Percentiles rank a stretch among this genome's conserved stretches.
phyloP scores from a whole-genome alignment of 2,888 invertebrate genomes.

The Eugnorisma glareosa region DNA sequence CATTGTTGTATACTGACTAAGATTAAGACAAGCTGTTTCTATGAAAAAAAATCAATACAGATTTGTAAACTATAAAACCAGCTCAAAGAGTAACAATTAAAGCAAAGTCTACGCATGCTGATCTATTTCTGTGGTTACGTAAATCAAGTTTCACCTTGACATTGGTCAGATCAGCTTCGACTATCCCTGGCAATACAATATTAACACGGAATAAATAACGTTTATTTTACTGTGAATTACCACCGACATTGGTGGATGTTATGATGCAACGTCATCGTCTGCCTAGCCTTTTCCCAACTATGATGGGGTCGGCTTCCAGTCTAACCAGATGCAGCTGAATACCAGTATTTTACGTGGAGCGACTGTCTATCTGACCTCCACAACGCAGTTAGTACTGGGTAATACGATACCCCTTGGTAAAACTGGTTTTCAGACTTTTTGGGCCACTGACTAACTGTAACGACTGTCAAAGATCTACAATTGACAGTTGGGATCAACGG shows the following conservation, averaged over 20 bases:
- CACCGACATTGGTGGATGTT: not conserved
- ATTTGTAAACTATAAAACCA: conserved; percentile 30
- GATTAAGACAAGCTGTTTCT: conserved; percentile 6
- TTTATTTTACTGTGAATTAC: not conserved
- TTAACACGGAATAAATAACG: not conserved
- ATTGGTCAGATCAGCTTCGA: conserved; percentile 71
- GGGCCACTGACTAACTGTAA: too few species aligned
- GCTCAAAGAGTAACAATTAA: conserved; percentile 70
- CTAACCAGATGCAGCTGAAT: too few species aligned
- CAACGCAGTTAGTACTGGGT: too few species aligned
- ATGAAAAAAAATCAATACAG: conserved; percentile 1
- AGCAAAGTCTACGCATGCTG: conserved; percentile 71
- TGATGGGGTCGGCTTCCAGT: too few species aligned
- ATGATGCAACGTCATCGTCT: not conserved
- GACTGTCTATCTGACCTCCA: too few species aligned
- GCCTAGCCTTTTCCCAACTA: too few species aligned
- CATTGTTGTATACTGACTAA: not conserved
- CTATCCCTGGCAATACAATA: conserved; percentile 25
- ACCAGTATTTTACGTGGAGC: too few species aligned
- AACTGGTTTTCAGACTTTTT: too few species aligned
- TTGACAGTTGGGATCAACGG: too few species aligned
- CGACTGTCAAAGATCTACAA: too few species aligned
- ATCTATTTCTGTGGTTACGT: conserved; percentile 78
- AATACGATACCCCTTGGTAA: too few species aligned
- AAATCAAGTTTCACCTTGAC: conserved; percentile 81